Base-by-base conservation (phyloP, 2,113 vertebrate species). In the Meriones unguiculatus region DNA sequence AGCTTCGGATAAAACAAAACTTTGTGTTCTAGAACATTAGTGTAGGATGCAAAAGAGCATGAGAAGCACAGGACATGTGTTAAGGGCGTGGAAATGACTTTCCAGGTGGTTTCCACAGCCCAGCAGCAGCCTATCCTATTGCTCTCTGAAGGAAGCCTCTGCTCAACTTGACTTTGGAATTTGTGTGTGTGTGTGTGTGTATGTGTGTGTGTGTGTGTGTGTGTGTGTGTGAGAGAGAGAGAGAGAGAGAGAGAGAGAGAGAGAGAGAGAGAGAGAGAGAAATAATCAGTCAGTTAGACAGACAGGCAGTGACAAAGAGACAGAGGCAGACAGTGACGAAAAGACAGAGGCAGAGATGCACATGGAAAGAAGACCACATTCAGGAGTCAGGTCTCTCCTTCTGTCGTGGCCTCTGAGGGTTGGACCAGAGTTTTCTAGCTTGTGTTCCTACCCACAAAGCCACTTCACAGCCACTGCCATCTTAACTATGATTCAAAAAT, bases 1-100 rank as follows among this genome's bases (percentile, higher is more conserved):
- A 90, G 64, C 28, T 80, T 96, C 87, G 82, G 64, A 90, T 80
- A 90, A 80, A 95, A 73, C 62, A 94, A 35, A 94, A 81, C 9
- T 57, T 50, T 46, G 30, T 75, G 54, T 1, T 78, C 73, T 67
- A 73, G 50, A 75, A 72, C 95, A 95, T 75, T 24, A 25, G 1
- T 86, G 6, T n/a, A 32, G 22, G 59, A 89, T n/a, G 9, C 10
- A 85, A 59, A 75, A 92, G 78, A 94, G 87, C 18, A 89, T 30
- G 20, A 85, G 81, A 41, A 57, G 10, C 54, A 65, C 38, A 93
- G 88, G 85, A 77, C 12, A 41, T 50, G 59, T 30, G 81, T 46
- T 64, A 72, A 88, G 59, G 46, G 73, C 8, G 38, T 28, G 32
- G 5, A 50, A 11, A 28, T 35, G 32, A 69, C 80, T 75, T 95